Evolutionary conservation across 2,888 invertebrate species (phyloP), one percentile per base, ranked within the genome.

Genomic region (Amiota minor): DNA sequence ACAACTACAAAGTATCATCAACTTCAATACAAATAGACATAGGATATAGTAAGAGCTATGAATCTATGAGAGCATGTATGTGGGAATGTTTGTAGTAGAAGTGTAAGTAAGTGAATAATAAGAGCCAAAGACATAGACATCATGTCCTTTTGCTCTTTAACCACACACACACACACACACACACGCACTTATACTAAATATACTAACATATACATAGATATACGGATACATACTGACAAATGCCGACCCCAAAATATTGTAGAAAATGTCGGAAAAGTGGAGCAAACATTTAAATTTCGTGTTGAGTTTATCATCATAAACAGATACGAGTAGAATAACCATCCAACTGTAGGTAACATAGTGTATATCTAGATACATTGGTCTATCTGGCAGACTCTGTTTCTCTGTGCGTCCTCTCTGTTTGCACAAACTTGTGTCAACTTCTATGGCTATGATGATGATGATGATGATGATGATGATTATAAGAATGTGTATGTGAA

Each of bases 1-100:
- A 84, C 80, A 86, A 78, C 80, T 79, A 79, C 85, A 85, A 85
- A 84, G 85, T 86, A 82, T 83, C 82, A 81, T 79, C 73, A 74
- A 78, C 86, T 35, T 74, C n/a, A 18, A 16, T 12, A 14, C 35
- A 35, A 62, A 62, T 14, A 56, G 14, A 23, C 20, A 16, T 23
- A 11, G 18, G 35, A 59, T 16, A 16, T 61, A 55, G 3, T 10
- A n/a, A 0, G 50, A 50, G 53, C 53, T 50, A 50, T 50, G 12
- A 12, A n/a, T 50, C 3, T n/a, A n/a, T 50, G 12, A 9, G 4
- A 50, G 53, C 8, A 50, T 50, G 14, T 2, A n/a, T n/a, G 53
- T 50, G 35, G 6, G 35, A 35, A 35, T 35, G 35, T 35, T 35
- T 35, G 35, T 35, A 35, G 35, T 35, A 35, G 35, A 35, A 35